Evolutionary conservation across 2,888 invertebrate genomes (phyloP), one percentile per base, ranked within the genome.

Genomic region (Trileptium ribeirensis): DNA sequence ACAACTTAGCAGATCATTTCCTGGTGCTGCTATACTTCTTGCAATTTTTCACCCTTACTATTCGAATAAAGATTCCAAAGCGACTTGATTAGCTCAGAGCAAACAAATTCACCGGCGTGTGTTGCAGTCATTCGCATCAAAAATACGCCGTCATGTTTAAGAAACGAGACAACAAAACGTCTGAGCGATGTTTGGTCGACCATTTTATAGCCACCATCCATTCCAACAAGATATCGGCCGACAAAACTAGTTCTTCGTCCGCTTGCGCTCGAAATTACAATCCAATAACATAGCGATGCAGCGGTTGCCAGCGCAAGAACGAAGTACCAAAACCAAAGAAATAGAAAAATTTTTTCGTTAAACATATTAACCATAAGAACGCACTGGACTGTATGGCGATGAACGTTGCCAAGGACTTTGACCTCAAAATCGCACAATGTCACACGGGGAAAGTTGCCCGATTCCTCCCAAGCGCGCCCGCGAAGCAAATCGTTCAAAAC

Each of bases 361-460:
- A 82, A 82, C 82, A 82, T 82, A 84, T 87, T 87, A 83, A 88
- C 88, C 87, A 88, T 88, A 15, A 88, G 83, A 34, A 88, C 87
- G 83, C 88, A 88, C 80, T 87, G 87, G 1, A 87, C 87, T 0
- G 87, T 87, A 81, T 87, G 87, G 37, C 87, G 83, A 82, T 87
- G 87, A 40, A 88, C 88, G 82, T 88, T 88, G 51, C 88, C 88
- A 0, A 88, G 84, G 67, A 87, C 88, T 82, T 88, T 88, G 24
- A 88, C 88, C 84, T 88, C 88, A 81, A 88, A 88, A 81, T 88
- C 88, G 82, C 88, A 88, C n/a, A 88, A 81, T 24, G 88, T 88
- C 3, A 88, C 88, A 34, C 87, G 84, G 1, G 87, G 87, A 67
- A 87, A 81, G 67, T 81, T 67, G 39, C 81, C 81, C 3, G 85